These are phyloP conservation scores for Psittacula echo DNA, from an alignment of 2,797 vertebrate genomes.

Conservation along the genomic window DNA sequence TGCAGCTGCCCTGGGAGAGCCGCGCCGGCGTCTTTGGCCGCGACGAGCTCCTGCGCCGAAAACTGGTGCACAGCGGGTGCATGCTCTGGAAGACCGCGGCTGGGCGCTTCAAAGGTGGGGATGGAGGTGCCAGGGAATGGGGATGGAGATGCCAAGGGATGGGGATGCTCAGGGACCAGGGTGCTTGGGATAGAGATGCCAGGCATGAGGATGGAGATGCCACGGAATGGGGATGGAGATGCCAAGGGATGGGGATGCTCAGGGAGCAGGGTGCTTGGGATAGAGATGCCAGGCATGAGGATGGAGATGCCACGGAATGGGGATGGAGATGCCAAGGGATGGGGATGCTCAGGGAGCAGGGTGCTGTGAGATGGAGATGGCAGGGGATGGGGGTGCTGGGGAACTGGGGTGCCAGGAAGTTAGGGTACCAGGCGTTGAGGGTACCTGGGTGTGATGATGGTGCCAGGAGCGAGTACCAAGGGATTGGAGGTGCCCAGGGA, in stretches of 20 bases:
- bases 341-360: not conserved
- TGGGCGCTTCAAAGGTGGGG: slow-evolving; percentile 88
- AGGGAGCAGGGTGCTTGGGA: not conserved
- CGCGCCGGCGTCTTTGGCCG: slow-evolving; percentile 79
- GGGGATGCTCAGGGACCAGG: too few species aligned
- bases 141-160: not conserved
- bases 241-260: too few species aligned
- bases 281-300: not conserved
- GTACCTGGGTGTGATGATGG: not conserved
- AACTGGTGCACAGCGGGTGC: slow-evolving; percentile 87
- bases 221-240: not conserved
- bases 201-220: not conserved
- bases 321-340: not conserved
- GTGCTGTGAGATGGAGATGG: too few species aligned
- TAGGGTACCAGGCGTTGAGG: not conserved
- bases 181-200: too few species aligned
- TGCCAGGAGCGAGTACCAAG: too few species aligned
- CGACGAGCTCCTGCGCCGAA: slow-evolving; percentile 87
- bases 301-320: not conserved
- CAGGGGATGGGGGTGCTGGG: too few species aligned
- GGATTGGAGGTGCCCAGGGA: fast-evolving
- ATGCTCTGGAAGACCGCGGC: slow-evolving; percentile 88
- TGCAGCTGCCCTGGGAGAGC: slow-evolving; percentile 76
- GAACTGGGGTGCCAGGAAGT: not conserved
- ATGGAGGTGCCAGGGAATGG: not conserved